phyloP scores from a whole-genome alignment of 2,888 invertebrate genomes.

The Panzeria rudis region DNA sequence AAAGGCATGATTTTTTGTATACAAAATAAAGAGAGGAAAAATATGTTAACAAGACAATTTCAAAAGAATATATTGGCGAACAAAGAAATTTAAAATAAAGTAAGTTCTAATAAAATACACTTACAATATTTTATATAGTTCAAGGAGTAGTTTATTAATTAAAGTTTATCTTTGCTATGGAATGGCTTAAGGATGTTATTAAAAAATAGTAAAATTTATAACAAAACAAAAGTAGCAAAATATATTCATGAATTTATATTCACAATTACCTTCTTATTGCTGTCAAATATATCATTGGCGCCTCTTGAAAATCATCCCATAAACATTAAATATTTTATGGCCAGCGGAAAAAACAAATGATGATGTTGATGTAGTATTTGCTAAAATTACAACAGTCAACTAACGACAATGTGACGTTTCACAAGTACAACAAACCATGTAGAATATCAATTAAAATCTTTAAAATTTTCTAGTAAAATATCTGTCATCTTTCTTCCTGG shows the following conservation, averaged over 20 bases:
- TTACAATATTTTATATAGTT: not conserved
- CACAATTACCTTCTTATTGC: conserved; percentile 33
- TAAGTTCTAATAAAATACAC: not conserved
- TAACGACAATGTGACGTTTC: not conserved
- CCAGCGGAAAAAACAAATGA: conserved; percentile 39
- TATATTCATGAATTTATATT: conserved; percentile 17
- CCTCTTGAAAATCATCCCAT: conserved; percentile 58
- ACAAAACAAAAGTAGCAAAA: not conserved
- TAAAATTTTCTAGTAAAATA: not conserved
- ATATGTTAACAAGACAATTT: not conserved
- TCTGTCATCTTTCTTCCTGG: not conserved
- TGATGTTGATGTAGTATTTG: conserved; percentile 28
- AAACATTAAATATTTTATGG: conserved; percentile 48
- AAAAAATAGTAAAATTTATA: not conserved
- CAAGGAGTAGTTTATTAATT: not conserved
- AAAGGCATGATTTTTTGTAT: conserved; percentile 15
- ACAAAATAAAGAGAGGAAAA: not conserved
- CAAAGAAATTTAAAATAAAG: not conserved
- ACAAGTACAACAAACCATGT: not conserved
- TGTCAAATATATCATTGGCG: conserved; percentile 63
- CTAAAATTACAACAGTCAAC: not conserved
- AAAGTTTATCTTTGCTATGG: not conserved
- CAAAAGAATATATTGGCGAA: conserved; percentile 6
- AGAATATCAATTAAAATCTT: not conserved
- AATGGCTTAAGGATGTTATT: not conserved